Evolutionary conservation across 2,888 invertebrate species (phyloP).

Genomic region (Xestoiulus laeticollis): DNA sequence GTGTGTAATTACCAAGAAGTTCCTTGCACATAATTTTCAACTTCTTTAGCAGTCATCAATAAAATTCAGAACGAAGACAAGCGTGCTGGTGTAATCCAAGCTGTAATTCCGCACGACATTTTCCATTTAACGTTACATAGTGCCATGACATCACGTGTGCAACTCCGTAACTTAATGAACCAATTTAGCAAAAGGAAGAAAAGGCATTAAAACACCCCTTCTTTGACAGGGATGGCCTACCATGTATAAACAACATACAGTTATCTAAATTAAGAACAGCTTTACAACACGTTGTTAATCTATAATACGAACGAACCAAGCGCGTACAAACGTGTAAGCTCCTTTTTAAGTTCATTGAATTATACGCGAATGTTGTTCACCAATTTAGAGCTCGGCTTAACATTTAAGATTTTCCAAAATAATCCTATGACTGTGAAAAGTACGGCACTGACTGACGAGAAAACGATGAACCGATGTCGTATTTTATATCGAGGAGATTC

Average conservation of each 20-base stretch:
- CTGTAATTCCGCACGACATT: not conserved
- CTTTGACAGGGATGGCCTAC: constrained; percentile 12
- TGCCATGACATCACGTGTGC: not conserved
- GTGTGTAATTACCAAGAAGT: not conserved
- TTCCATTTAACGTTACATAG: not conserved
- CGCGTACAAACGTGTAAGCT: not conserved
- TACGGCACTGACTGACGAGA: not conserved
- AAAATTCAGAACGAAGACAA: not conserved
- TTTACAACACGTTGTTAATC: constrained; percentile 12
- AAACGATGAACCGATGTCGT: not conserved
- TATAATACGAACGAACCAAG: constrained; percentile 4
- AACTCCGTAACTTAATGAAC: not conserved
- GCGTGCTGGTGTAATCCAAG: not conserved
- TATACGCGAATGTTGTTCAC: not conserved
- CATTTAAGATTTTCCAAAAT: not conserved
- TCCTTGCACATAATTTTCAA: not conserved
- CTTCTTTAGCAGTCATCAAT: not conserved
- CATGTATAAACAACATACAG: constrained; percentile 12
- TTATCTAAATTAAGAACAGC: constrained; percentile 26
- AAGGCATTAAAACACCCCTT: constrained; percentile 1
- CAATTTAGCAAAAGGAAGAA: constrained; percentile 19
- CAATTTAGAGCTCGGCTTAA: not conserved
- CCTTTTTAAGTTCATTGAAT: not conserved
- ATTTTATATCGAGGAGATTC: not conserved
- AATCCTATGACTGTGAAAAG: not conserved